A percentile compares a stretch with the other conserved stretches of the same genome.
phyloP scores from a whole-genome alignment of 2,113 vertebrate species.

The Chionis minor region DNA sequence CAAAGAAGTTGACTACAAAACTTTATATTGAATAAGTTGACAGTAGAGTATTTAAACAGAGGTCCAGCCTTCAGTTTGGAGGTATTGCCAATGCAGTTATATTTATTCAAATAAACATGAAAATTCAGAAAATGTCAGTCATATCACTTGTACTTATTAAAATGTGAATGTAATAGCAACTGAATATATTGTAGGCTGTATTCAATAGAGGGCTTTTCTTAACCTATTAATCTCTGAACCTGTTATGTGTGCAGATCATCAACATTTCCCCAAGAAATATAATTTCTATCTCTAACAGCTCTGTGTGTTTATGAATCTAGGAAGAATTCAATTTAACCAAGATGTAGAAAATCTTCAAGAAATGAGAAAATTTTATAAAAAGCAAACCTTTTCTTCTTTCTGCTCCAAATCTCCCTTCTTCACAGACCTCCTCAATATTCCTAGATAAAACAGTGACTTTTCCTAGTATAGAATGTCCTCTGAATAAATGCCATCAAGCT shows the following conservation, averaged over 20 bases:
- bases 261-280: neutral
- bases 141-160: neutral
- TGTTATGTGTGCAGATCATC: neutral
- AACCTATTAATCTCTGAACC: neutral
- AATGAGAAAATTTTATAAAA: neutral
- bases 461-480: neutral
- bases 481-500: constrained; percentile 46
- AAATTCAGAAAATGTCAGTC: neutral
- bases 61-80: neutral
- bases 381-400: neutral
- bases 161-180: neutral
- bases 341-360: neutral
- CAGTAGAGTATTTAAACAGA: neutral
- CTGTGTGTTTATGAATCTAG: neutral
- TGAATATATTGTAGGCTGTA: neutral
- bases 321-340: neutral
- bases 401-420: neutral
- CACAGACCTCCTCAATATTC: neutral
- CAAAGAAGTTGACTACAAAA: neutral
- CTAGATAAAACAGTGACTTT: neutral
- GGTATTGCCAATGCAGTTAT: neutral
- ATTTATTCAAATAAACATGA: neutral
- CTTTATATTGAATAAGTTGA: neutral
- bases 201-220: neutral
- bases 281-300: neutral